phyloP scores from a whole-genome alignment of 1,140 invertebrate species.

The Heliconius eleuchia region DNA sequence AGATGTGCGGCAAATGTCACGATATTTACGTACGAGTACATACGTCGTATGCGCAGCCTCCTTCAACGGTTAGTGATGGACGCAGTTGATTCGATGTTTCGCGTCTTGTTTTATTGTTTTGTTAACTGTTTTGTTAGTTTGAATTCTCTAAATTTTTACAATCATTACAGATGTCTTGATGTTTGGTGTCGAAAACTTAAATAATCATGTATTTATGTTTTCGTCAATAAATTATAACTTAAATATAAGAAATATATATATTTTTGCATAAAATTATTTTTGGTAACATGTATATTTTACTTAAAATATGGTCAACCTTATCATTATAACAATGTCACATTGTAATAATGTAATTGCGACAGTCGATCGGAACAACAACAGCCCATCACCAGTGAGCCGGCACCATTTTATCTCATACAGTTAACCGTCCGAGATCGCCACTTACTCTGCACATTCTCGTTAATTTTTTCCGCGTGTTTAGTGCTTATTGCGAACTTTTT shows the following conservation, averaged over 20 bases:
- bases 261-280: no score
- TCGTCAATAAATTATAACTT: not conserved
- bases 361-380: not conserved
- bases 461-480: conserved; percentile 47
- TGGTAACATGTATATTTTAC: no score
- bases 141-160: no score
- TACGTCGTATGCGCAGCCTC: conserved; percentile 49
- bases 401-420: conserved; percentile 51
- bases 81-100: not conserved
- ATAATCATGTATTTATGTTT: no score
- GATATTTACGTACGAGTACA: conserved; percentile 58
- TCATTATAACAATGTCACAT: not conserved
- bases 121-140: no score
- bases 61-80: conserved; percentile 20
- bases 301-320: not conserved
- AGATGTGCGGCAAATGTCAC: conserved; percentile 62
- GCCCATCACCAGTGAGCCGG: conserved; percentile 18
- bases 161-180: no score
- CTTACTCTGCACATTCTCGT: conserved; percentile 40
- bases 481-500: conserved; percentile 40
- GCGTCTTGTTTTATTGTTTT: not conserved
- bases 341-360: not conserved
- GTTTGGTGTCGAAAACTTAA: no score
- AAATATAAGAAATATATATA: not conserved
- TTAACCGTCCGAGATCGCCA: conserved; percentile 54